Conservation (phyloP, 2,113 vertebrate genomes). For the Cnemophilus loriae region DNA sequence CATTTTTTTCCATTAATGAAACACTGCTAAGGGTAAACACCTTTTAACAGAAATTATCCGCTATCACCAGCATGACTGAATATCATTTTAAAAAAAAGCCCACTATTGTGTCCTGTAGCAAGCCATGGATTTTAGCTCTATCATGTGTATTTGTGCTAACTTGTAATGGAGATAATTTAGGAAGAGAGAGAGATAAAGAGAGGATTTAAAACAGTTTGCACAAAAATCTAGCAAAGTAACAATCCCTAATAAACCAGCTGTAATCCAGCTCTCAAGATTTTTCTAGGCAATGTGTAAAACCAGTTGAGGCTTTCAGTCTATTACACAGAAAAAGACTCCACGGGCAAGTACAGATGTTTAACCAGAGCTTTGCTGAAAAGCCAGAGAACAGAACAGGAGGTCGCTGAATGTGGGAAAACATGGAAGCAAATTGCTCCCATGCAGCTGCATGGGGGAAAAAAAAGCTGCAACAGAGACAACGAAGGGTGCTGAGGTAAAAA, state of each 20-base stretch:
- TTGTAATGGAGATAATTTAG: neutral
- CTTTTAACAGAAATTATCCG: neutral
- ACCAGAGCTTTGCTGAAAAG: neutral
- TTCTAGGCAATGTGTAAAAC: neutral
- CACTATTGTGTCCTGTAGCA: neutral
- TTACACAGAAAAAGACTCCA: neutral
- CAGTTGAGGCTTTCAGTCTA: neutral
- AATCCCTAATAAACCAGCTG: neutral
- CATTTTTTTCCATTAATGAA: neutral
- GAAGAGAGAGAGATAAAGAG: neutral
- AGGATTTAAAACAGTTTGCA: neutral
- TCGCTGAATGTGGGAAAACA: accelerated
- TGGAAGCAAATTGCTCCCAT: neutral
- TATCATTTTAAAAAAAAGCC: neutral
- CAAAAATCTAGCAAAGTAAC: neutral
- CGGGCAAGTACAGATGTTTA: neutral
- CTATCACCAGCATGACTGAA: neutral
- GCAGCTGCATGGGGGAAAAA: neutral
- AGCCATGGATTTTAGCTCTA: neutral
- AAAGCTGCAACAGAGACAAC: neutral
- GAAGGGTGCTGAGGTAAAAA: neutral
- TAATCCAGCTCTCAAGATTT: neutral
- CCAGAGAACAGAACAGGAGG: neutral
- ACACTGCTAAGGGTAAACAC: neutral
- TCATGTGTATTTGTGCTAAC: neutral